These are phyloP conservation scores for Protobothrops flavoviridis DNA, from an alignment of 2,113 vertebrate genomes.

Conservation along the genomic window DNA sequence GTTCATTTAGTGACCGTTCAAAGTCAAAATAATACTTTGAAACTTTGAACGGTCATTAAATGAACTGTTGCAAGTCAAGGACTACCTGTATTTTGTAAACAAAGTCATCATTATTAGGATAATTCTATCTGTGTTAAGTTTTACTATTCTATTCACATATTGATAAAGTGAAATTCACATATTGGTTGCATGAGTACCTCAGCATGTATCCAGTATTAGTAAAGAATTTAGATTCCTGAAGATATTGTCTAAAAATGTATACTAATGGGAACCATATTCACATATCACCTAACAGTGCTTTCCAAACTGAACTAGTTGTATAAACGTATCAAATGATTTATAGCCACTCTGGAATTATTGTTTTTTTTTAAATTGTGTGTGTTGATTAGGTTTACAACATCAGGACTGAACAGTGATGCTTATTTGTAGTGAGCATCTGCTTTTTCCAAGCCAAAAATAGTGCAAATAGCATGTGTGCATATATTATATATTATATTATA, in stretches of 20 bases:
- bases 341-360: neutral
- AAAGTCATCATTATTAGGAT: too few relatives aligned
- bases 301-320: neutral
- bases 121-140: too few relatives aligned
- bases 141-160: neutral
- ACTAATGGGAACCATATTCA: neutral
- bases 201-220: neutral
- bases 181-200: neutral
- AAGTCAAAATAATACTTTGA: too few relatives aligned
- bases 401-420: neutral
- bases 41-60: too few relatives aligned
- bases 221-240: neutral
- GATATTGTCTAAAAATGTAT: neutral
- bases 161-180: neutral
- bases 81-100: too few relatives aligned
- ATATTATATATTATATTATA: too few relatives aligned
- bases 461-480: neutral
- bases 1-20: too few relatives aligned
- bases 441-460: neutral
- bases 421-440: neutral
- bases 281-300: neutral
- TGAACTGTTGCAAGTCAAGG: too few relatives aligned
- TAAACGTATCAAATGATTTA: neutral
- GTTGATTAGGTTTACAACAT: neutral
- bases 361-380: neutral